Evolutionary conservation across 2,113 vertebrate genomes (phyloP), one percentile per base, ranked within the genome.

Genomic region (Casuarius casuarius): DNA sequence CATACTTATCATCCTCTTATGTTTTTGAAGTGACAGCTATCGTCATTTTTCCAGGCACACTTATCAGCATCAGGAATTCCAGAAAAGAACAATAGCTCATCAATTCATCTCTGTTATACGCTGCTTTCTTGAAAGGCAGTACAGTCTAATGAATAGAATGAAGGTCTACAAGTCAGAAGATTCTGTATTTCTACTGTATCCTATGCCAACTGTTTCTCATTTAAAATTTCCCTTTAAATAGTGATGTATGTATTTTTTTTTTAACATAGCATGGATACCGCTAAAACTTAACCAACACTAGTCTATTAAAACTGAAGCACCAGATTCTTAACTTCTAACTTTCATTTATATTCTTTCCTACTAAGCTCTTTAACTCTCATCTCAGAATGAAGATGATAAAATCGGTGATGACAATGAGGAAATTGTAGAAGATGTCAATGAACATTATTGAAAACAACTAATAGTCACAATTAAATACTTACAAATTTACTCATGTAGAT

Each of bases 41-140:
- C 92, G 68, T 29, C 56, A 80, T 74, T 96, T 97, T 95, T 92
- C 75, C 87, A 94, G 84, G 51, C 65, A 42, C 46, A 38, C 21
- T 72, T 85, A 94, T 29, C 29, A 92, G 87, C 28, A 90, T 84
- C 11, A 86, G 62, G 71, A 89, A 81, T 54, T 59, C 40, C n/a
- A 89, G 70, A 93, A 92, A 94, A 86, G 66, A 89, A 91, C 80
- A 89, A 95, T 80, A 62, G 79, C 66, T 97, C 88, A 75, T 93
- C 86, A 78, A 23, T 78, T 51, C 46, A 68, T 73, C 52, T 76
- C 42, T 58, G 12, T 51, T 87, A 90, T 33, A 54, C 9, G 14
- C 66, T 92, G 68, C 84, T 88, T 95, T 81, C 38, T 59, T 79
- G 80, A 83, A 89, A 89, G 31, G 42, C 61, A 81, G 35, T 44